Conservation (phyloP, 2,888 invertebrate species). For the Cephus rjabovi region DNA sequence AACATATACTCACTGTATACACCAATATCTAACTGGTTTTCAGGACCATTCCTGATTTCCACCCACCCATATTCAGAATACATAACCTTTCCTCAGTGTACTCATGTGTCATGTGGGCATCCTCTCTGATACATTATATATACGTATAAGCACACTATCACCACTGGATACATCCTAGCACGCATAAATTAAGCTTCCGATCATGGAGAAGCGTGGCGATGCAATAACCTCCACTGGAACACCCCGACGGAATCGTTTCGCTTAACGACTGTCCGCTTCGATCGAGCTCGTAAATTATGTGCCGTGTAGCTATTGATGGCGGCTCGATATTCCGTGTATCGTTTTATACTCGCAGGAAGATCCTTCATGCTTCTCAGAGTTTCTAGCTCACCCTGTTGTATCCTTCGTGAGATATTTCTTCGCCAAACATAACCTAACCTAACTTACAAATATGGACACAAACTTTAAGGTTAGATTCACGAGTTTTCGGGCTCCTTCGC, state of each 20-base stretch:
- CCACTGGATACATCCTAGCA: neutral
- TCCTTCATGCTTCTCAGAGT: neutral
- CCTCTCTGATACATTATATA: neutral
- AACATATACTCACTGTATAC: neutral
- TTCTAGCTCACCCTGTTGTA: neutral
- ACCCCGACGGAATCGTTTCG: neutral
- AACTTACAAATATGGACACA: neutral
- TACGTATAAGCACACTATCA: neutral
- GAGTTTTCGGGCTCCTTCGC: neutral
- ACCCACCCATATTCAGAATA: neutral
- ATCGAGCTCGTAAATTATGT: neutral
- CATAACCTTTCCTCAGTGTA: neutral
- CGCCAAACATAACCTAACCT: neutral
- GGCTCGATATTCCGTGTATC: neutral
- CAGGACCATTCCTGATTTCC: neutral
- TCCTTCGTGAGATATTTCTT: neutral
- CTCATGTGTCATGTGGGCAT: neutral
- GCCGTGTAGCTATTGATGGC: neutral
- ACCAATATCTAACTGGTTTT: neutral
- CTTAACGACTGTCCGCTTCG: neutral
- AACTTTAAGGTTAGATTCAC: neutral
- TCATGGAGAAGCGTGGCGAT: neutral
- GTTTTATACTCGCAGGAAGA: neutral
- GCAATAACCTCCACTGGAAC: neutral
- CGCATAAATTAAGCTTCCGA: neutral